Percentiles rank a stretch among this genome's conserved stretches.
Evolutionary conservation across 2,113 vertebrate species (phyloP).

Genomic region (Clarias gariepinus): DNA sequence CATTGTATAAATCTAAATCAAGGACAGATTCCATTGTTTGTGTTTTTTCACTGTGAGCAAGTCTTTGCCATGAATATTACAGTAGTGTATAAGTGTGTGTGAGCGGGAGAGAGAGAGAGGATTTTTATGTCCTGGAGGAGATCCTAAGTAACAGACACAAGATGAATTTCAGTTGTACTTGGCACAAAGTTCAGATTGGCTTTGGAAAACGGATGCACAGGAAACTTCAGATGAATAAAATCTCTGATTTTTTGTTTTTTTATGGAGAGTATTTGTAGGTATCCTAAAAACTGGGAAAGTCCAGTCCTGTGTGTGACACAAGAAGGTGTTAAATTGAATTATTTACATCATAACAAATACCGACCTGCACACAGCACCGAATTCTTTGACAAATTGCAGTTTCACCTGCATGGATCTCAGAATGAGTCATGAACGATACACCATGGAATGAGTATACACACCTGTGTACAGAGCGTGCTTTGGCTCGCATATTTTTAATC

Average conservation of each 20-base stretch:
- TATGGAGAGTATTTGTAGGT: background rate
- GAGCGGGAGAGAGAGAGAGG: background rate
- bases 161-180: conserved; percentile 42
- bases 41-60: conserved; percentile 36
- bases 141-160: conserved; percentile 44
- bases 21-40: conserved; percentile 27
- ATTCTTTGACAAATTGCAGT: background rate
- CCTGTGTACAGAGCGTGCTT: background rate
- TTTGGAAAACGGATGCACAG: conserved; percentile 25
- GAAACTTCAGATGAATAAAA: conserved; percentile 21
- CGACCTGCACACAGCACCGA: too few species aligned
- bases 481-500: conserved; percentile 4
- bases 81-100: conserved; percentile 47
- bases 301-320: background rate
- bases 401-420: conserved; percentile 50
- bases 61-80: conserved; percentile 58
- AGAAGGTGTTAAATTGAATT: background rate
- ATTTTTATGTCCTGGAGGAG: conserved; percentile 52
- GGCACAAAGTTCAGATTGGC: conserved; percentile 38
- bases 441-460: too few species aligned
- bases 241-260: background rate
- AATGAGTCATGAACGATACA: conserved; percentile 43
- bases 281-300: background rate
- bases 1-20: background rate
- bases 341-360: background rate